Percentiles rank a stretch among this genome's conserved stretches.
phyloP scores from a whole-genome alignment of 2,888 invertebrate species.

The Salticus scenicus region DNA sequence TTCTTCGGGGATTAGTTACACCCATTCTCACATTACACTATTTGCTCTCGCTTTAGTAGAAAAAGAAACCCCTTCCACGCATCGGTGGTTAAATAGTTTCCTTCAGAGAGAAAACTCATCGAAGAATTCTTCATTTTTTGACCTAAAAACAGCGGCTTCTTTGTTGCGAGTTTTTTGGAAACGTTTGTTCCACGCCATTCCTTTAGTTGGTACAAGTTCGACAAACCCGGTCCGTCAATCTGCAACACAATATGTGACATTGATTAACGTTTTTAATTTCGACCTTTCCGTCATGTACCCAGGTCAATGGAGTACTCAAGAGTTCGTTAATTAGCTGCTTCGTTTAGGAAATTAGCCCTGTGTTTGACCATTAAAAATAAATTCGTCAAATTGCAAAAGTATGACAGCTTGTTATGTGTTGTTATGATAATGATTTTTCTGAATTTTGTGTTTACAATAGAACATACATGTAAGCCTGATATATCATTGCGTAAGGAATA shows the following conservation, averaged over 20 bases:
- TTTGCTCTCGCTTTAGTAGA: slow-evolving; percentile 56
- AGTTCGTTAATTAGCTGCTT: not conserved
- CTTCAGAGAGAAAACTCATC: slow-evolving; percentile 41
- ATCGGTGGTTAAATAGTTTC: slow-evolving; percentile 59
- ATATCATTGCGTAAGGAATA: not conserved
- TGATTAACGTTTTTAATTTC: not conserved
- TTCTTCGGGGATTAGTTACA: slow-evolving; percentile 56
- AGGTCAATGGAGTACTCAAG: not conserved
- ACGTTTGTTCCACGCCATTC: not conserved
- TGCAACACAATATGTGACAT: not conserved
- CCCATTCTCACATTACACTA: slow-evolving; percentile 66
- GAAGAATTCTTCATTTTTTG: slow-evolving; percentile 54
- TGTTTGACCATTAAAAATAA: not conserved
- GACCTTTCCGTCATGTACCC: not conserved
- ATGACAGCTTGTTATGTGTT: not conserved
- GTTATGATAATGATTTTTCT: not conserved
- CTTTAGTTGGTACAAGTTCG: slow-evolving; percentile 1
- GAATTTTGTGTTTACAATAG: not conserved
- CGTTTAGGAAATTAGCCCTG: not conserved
- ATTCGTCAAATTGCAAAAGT: not conserved
- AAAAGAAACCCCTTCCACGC: slow-evolving; percentile 44
- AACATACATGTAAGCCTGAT: not conserved
- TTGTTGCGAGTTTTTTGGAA: slow-evolving; percentile 28
- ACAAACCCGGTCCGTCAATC: not conserved
- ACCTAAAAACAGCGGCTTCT: slow-evolving; percentile 54